Evolutionary conservation across 2,888 invertebrate genomes (phyloP).

Genomic region (Chironomus tentans): DNA sequence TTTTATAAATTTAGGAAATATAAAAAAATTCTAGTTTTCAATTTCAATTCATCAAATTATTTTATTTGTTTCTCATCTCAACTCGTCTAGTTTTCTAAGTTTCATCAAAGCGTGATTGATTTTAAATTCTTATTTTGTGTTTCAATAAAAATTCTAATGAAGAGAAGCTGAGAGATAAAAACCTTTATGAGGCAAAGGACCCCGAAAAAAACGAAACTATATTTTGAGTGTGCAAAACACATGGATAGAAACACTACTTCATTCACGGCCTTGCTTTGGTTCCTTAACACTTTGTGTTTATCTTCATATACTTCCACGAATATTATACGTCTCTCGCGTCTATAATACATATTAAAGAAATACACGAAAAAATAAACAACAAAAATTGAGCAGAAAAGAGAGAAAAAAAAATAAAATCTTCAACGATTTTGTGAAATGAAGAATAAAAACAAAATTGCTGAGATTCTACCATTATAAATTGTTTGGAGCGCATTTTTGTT

Average conservation of each 20-base stretch:
- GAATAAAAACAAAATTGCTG: too few species aligned
- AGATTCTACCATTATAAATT: too few species aligned
- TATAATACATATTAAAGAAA: background rate
- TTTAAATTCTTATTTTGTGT: background rate
- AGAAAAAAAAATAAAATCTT: background rate
- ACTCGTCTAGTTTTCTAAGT: background rate
- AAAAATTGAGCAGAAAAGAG: background rate
- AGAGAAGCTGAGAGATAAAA: background rate
- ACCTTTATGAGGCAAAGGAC: background rate
- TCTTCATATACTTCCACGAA: conserved; percentile 6
- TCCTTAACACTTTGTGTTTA: conserved; percentile 27
- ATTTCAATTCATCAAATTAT: background rate
- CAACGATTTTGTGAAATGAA: too few species aligned
- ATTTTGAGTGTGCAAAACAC: background rate
- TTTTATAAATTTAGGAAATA: too few species aligned
- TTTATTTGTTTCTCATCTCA: background rate
- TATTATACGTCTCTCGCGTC: background rate
- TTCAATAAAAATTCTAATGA: background rate
- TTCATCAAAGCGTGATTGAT: background rate
- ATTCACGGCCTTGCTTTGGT: conserved; percentile 23
- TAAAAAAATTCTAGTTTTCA: too few species aligned
- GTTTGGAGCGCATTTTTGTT: too few species aligned
- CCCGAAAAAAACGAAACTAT: background rate
- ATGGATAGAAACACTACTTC: background rate
- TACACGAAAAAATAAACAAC: background rate